A percentile compares a stretch with the other conserved stretches of the same genome.
These are phyloP conservation scores for Orchesellides sinensis DNA, from an alignment of 2,888 invertebrate genomes.

Conservation along the genomic window DNA sequence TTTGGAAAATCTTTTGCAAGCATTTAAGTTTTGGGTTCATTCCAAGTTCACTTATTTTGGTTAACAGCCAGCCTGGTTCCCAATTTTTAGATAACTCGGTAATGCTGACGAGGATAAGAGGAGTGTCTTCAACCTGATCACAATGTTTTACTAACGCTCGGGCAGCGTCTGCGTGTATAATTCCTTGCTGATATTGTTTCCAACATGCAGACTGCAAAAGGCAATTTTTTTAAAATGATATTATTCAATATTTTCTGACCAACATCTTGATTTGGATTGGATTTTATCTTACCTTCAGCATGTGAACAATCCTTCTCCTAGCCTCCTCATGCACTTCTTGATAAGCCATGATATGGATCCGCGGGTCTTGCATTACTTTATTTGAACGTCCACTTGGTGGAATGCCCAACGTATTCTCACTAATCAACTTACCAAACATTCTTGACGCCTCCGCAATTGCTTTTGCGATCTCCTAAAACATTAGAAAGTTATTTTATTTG, in stretches of 20 bases:
- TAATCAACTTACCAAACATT: slow-evolving; percentile 52
- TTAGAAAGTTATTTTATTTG: neutral
- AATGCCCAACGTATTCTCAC: slow-evolving; percentile 23
- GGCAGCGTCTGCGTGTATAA: slow-evolving; percentile 81
- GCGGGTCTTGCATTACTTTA: slow-evolving; percentile 58
- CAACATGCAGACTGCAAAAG: slow-evolving; percentile 78
- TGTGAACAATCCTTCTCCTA: slow-evolving; percentile 81
- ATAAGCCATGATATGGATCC: slow-evolving; percentile 47
- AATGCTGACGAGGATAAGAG: slow-evolving; percentile 64
- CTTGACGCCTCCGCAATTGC: slow-evolving; percentile 48
- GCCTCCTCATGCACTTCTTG: slow-evolving; percentile 81
- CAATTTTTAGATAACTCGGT: slow-evolving; percentile 65
- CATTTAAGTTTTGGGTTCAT: slow-evolving; percentile 4
- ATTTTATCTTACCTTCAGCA: slow-evolving; percentile 79
- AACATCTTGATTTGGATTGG: neutral
- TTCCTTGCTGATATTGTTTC: slow-evolving; percentile 82
- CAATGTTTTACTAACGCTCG: slow-evolving; percentile 80
- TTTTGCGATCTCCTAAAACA: slow-evolving; percentile 52
- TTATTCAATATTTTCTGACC: neutral
- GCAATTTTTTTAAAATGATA: slow-evolving; percentile 9
- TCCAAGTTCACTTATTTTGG: slow-evolving; percentile 76
- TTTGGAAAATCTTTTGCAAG: slow-evolving; percentile 27
- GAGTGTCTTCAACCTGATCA: slow-evolving; percentile 79
- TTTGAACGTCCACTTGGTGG: slow-evolving; percentile 39
- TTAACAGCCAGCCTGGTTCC: slow-evolving; percentile 78